Evolutionary conservation across 2,888 invertebrate genomes (phyloP).

Genomic region (Andricus curvator): DNA sequence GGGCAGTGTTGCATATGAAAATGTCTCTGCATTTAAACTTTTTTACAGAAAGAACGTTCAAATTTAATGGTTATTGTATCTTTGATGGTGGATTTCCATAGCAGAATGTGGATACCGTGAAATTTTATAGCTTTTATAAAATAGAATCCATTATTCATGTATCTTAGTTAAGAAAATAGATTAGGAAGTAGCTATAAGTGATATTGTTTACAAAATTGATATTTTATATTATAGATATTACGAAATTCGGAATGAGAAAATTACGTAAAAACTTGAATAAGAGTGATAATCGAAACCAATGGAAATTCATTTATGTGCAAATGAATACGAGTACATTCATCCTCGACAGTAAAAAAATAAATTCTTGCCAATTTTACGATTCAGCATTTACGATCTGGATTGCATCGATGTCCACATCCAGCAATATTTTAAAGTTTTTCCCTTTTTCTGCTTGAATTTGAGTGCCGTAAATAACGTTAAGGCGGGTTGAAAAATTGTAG

Average conservation of each 20-base stretch:
- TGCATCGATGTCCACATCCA: neutral
- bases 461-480: slow-evolving; percentile 9
- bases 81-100: neutral
- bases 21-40: neutral
- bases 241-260: neutral
- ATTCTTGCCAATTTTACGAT: neutral
- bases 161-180: neutral
- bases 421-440: slow-evolving; percentile 5
- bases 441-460: neutral
- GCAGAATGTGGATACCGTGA: neutral
- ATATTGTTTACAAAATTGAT: neutral
- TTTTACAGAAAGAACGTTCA: neutral
- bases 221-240: neutral
- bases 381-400: slow-evolving; percentile 1
- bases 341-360: neutral
- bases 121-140: slow-evolving; percentile 20
- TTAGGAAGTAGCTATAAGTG: neutral
- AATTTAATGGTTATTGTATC: slow-evolving; percentile 7
- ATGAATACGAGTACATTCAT: neutral
- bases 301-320: neutral
- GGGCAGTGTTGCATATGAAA: neutral
- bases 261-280: neutral
- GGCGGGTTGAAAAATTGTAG: neutral
- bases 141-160: neutral
- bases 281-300: neutral